Evolutionary conservation across 2,888 invertebrate genomes (phyloP), one percentile per base, ranked within the genome.

Genomic region (Pseudococcus longispinus): DNA sequence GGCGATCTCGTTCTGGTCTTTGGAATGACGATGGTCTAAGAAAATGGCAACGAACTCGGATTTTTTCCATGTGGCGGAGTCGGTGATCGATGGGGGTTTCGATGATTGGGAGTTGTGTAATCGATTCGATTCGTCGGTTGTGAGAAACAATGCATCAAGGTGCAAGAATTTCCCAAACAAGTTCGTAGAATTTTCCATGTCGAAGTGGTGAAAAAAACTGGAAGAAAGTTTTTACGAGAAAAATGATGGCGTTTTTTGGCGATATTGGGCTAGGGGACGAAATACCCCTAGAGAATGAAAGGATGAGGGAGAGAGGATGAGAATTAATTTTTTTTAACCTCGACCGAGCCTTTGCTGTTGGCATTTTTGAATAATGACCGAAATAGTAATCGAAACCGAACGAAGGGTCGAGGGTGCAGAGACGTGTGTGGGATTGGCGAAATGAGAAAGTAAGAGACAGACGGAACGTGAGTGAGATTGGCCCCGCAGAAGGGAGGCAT

Each of bases 281-380:
- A 11, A 23, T 74, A 18, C 18, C 29, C 18, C 29, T 32, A 32
- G 18, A 70, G 74, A 4, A 26, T 4, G 37, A 37, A 9, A 6
- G 4, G 2, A 9, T 4, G n/a, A n/a, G 2, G 51, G 70, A 13
- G 70, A 18, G 65, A 26, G 1, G 74, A 74, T 32, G 74, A 32
- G 32, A 32, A 74, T 74, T 74, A 74, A 74, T 74, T 74, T 74
- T 74, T 60, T 60, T 9, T 23, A 8, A 32, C 29, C 74, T 29
- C 74, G 70, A 65, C 26, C 18, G 32, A 74, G 74, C n/a, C 55
- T 20, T 60, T 60, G 60, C 60, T 29, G 74, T 32, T 32, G 74
- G 32, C 74, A 74, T 55, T 83, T 83, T 65, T 84, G 84, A 84
- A 84, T 84, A 84, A 84, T 84, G 84, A 84, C 42, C 84, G 84